Evolutionary conservation across 1,140 invertebrate genomes (phyloP).

Genomic region (Leguminivora glycinivorella): DNA sequence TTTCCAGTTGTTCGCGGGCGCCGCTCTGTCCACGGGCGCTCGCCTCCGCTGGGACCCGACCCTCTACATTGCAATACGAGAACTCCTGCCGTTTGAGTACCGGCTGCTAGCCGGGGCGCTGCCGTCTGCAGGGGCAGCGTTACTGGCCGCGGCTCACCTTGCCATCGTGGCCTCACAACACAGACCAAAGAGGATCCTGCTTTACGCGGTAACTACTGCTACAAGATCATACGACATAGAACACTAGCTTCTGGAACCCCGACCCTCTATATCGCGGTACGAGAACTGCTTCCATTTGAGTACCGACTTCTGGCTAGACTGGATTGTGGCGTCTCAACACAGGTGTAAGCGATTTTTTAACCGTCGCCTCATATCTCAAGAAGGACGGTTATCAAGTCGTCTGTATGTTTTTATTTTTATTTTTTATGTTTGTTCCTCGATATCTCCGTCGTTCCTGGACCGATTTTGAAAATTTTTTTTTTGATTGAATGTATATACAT

Average conservation of each 20-base stretch:
- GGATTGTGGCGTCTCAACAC: no score
- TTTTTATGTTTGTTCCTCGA: no score
- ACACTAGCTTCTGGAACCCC: no score
- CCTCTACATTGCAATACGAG: constrained; percentile 58
- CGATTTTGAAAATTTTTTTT: no score
- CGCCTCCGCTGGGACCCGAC: constrained; percentile 67
- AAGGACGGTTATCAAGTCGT: no score
- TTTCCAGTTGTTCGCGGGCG: constrained; percentile 57
- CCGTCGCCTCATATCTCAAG: no score
- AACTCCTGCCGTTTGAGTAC: constrained; percentile 57
- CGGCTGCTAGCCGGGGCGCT: constrained; percentile 42
- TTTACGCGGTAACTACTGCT: constrained; percentile 37
- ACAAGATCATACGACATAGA: no score
- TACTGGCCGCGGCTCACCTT: constrained; percentile 53
- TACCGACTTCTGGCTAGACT: constrained; percentile 46
- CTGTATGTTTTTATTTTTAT: no score
- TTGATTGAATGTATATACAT: no score
- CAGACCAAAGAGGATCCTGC: constrained; percentile 29
- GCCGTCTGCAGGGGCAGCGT: constrained; percentile 38
- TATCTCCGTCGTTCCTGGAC: no score
- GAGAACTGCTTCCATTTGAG: constrained; percentile 58
- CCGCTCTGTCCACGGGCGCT: constrained; percentile 52
- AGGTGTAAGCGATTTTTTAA: no score
- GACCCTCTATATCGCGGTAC: constrained; percentile 55
- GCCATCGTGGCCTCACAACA: constrained; percentile 40